A percentile compares a stretch with the other conserved stretches of the same genome.
phyloP scores from a whole-genome alignment of 2,888 invertebrate species.

The Luperina nickerlii region DNA sequence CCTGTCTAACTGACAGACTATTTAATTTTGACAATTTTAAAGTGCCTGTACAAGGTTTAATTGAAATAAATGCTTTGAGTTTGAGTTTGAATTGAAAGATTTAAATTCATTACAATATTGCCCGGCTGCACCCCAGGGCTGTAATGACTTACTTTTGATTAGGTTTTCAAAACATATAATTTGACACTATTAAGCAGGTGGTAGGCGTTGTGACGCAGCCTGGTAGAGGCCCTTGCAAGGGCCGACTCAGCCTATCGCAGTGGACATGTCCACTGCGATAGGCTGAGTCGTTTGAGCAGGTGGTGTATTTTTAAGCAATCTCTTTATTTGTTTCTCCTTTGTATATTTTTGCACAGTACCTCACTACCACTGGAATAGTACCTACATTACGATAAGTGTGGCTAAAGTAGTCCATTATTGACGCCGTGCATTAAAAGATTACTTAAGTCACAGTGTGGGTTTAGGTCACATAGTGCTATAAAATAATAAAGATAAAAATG shows the following conservation, averaged over 20 bases:
- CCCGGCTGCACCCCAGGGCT: neutral
- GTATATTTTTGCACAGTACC: neutral
- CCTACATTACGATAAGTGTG: neutral
- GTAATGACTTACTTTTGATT: neutral
- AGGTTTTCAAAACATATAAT: neutral
- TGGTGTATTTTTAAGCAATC: neutral
- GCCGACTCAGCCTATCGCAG: too few relatives aligned
- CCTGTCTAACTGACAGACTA: too few relatives aligned
- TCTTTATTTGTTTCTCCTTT: neutral
- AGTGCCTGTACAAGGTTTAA: too few relatives aligned
- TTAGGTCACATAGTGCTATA: too few relatives aligned
- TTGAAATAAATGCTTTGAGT: too few relatives aligned
- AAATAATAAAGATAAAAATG: neutral
- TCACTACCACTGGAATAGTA: too few relatives aligned
- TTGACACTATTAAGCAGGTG: neutral
- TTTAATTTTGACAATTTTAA: too few relatives aligned
- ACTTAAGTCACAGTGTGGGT: too few relatives aligned
- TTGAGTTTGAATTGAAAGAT: neutral
- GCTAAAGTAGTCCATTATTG: neutral
- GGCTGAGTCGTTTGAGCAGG: neutral
- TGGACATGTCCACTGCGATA: neutral
- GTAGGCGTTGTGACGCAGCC: neutral
- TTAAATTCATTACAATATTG: neutral
- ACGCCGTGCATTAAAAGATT: neutral
- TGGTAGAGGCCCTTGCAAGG: too few relatives aligned